Evolutionary conservation across 2,888 invertebrate genomes (phyloP).

Genomic region (Sturmia bella): DNA sequence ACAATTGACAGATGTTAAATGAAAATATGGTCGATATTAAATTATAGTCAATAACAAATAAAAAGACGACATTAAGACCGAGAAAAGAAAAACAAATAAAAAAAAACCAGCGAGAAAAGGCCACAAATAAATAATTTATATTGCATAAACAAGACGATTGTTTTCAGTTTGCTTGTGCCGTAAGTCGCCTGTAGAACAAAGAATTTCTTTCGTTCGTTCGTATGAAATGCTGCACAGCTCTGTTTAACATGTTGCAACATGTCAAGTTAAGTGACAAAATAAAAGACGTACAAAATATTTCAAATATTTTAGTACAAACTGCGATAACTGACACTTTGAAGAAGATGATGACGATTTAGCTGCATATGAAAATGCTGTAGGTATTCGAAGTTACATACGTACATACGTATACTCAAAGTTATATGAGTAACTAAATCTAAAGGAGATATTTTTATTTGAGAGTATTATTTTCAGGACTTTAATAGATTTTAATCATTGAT

Average conservation of each 20-base stretch:
- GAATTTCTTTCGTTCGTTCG: no score
- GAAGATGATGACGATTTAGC: constrained; percentile 37
- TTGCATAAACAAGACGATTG: constrained; percentile 46
- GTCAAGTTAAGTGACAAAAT: constrained; percentile 65
- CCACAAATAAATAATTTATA: constrained; percentile 51
- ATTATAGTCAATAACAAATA: constrained; percentile 49
- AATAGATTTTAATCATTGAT: no score
- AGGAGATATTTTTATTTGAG: not conserved
- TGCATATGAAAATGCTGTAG: constrained; percentile 27
- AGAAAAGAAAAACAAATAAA: no score
- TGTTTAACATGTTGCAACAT: constrained; percentile 47
- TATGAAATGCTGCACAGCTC: constrained; percentile 42
- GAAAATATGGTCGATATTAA: constrained; percentile 59
- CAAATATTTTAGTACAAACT: constrained; percentile 60
- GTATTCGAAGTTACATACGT: not conserved
- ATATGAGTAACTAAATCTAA: not conserved
- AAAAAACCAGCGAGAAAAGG: constrained; percentile 47
- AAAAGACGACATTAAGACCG: constrained; percentile 34
- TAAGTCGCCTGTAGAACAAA: not conserved
- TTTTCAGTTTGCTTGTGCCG: not conserved
- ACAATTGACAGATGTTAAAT: constrained; percentile 64
- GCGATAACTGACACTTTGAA: constrained; percentile 1
- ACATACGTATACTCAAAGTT: constrained; percentile 17
- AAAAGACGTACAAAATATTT: constrained; percentile 59
- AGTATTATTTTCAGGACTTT: no score